These are phyloP conservation scores for Syngnathus rostellatus DNA, from an alignment of 2,797 vertebrate species.

Conservation along the genomic window DNA sequence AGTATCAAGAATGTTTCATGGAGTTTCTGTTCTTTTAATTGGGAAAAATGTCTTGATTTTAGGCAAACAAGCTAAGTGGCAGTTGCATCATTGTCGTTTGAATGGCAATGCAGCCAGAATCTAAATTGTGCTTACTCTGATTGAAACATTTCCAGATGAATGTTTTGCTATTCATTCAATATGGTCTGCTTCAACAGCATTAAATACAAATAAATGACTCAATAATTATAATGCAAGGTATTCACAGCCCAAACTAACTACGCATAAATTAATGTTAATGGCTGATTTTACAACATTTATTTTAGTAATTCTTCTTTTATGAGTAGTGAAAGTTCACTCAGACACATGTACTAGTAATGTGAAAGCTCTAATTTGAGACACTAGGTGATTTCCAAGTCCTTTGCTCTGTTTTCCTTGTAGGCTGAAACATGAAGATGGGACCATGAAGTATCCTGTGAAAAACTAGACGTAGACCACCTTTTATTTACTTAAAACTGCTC, in stretches of 20 bases:
- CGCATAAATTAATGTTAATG: background rate
- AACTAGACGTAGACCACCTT: constrained; percentile 44
- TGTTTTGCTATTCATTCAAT: background rate
- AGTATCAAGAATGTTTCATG: constrained; percentile 4
- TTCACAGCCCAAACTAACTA: background rate
- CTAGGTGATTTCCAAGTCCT: constrained; percentile 10
- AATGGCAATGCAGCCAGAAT: background rate
- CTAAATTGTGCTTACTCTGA: background rate
- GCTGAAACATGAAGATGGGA: constrained; percentile 51
- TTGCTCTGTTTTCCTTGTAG: constrained; percentile 21
- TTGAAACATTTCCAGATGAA: background rate
- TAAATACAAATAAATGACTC: background rate
- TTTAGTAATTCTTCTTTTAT: background rate
- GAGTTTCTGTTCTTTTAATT: background rate
- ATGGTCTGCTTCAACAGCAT: background rate
- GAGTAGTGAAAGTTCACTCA: background rate
- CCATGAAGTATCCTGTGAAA: constrained; percentile 61
- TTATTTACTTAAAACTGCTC: constrained; percentile 47
- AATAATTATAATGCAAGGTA: background rate
- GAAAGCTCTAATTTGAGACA: background rate
- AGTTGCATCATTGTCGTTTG: background rate
- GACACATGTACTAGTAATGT: background rate
- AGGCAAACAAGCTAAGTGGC: background rate
- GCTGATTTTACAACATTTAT: background rate
- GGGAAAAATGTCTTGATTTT: background rate